Evolutionary conservation across 2,113 vertebrate species (phyloP), one percentile per base, ranked within the genome.

Genomic region (Anthoscopus minutus): DNA sequence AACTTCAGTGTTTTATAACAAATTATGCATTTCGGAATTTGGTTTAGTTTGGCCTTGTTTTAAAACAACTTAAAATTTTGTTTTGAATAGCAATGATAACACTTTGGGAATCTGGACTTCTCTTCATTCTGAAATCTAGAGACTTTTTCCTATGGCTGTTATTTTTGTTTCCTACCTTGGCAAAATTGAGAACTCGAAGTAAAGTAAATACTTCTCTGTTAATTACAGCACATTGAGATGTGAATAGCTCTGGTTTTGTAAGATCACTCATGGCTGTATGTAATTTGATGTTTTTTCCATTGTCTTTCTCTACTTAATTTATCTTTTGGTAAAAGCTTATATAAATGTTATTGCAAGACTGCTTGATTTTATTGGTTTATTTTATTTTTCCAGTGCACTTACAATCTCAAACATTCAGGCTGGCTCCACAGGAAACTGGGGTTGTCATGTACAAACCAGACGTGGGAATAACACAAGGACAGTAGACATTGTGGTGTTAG

Each of bases 331-430:
- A n/a, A 67, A 69, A 65, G 13, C 13, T 64, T 88, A 50, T 13
- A 15, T 71, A n/a, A 53, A 15, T 70, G 40, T 66, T 81, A 28
- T 51, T 82, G 22, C 12, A 72, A 85, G 61, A 48, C 13, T 58
- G 23, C 42, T 94, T 38, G 10, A 11, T 22, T 89, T 91, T 81
- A 31, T 78, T 83, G 65, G 16, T 61, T 85, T 67, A 6, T 93
- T 94, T 88, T 97, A 11, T 96, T 37, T 88, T 94, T 89, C 30
- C 97, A 99, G 99, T 60, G 99, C 98, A 2, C 93, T 99, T 97
- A 99, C 99, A 67, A 99, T 99, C 97, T 99, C 99, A 57, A 99
- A 99, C 97, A 99, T 99, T 97, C 99, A 99, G 97, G 98, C 98
- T 70, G 99, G 98, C 79, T 99, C 99, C 40, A 99, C 98, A 9